Percentiles rank a stretch among this genome's conserved stretches.
These are phyloP conservation scores for Catonia carolina DNA, from an alignment of 2,888 invertebrate genomes.

Conservation along the genomic window DNA sequence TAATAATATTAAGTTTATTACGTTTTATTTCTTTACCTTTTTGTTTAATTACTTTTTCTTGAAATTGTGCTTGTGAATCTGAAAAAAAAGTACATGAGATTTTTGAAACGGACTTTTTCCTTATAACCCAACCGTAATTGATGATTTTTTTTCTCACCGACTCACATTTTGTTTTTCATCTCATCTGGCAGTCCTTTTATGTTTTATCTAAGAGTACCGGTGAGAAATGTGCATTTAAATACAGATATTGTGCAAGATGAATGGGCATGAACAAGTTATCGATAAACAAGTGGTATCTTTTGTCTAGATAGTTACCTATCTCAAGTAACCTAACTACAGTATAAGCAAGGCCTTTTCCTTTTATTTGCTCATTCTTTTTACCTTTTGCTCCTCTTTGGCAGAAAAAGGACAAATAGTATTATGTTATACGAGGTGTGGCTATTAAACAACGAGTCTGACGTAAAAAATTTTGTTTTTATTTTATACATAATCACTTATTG, in stretches of 20 bases:
- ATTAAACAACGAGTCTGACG: too few species aligned
- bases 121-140: conserved; percentile 11
- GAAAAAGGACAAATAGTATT: conserved; percentile 14
- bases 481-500: too few species aligned
- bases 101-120: conserved; percentile 13
- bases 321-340: conserved; percentile 11
- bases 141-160: conserved; percentile 17
- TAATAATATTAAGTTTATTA: conserved; percentile 14
- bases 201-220: conserved; percentile 13
- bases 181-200: conserved; percentile 15
- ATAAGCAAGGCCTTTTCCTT: conserved; percentile 11
- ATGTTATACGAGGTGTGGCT: too few species aligned
- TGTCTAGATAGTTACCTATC: conserved; percentile 13
- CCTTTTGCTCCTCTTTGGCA: conserved; percentile 6
- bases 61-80: conserved; percentile 1
- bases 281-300: conserved; percentile 16
- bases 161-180: conserved; percentile 8
- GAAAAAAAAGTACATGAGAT: conserved; percentile 11
- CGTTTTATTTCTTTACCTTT: conserved; percentile 6
- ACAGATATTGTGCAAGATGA: conserved; percentile 5
- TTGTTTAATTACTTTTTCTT: too few species aligned
- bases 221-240: conserved; percentile 6
- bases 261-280: conserved; percentile 14
- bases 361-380: not conserved
- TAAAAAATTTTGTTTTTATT: too few species aligned